Percentiles rank a stretch among this genome's conserved stretches.
Evolutionary conservation across 2,888 invertebrate genomes (phyloP).

Genomic region (Drosophila pseudotakahashii): DNA sequence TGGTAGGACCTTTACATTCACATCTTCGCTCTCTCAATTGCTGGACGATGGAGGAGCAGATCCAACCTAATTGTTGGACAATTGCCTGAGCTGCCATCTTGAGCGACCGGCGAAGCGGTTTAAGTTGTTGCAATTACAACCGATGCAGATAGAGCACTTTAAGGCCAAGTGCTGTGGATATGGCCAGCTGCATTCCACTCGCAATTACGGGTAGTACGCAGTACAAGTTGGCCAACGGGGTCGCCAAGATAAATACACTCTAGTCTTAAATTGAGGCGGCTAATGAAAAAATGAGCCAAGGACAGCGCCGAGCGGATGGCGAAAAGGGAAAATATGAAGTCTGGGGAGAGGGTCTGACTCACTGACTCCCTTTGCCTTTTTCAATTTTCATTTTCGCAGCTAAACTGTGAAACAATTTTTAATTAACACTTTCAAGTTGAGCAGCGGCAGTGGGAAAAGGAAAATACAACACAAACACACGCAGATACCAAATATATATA

Average conservation of each 20-base stretch:
- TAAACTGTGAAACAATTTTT: slow-evolving; percentile 83
- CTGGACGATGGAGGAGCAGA: slow-evolving; percentile 5
- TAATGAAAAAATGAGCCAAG: slow-evolving; percentile 66
- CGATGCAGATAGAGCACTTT: slow-evolving; percentile 65
- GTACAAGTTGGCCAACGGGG: slow-evolving; percentile 26
- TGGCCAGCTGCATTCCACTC: slow-evolving; percentile 40
- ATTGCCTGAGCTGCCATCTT: slow-evolving; percentile 66
- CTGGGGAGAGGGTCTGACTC: slow-evolving; percentile 26
- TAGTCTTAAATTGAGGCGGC: slow-evolving; percentile 66
- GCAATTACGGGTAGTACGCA: slow-evolving; percentile 63
- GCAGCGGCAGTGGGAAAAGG: slow-evolving; percentile 40
- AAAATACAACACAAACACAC: slow-evolving; percentile 48
- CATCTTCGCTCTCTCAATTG: not conserved
- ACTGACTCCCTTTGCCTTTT: slow-evolving; percentile 63
- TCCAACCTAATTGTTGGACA: slow-evolving; percentile 70
- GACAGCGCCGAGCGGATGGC: slow-evolving; percentile 5
- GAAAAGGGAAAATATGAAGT: slow-evolving; percentile 32
- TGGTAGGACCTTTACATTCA: not conserved
- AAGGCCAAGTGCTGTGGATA: slow-evolving; percentile 48
- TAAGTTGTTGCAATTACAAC: slow-evolving; percentile 74
- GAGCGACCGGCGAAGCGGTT: slow-evolving; percentile 72
- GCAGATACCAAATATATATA: slow-evolving; percentile 57
- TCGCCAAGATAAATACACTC: slow-evolving; percentile 79
- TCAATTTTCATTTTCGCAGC: slow-evolving; percentile 82
- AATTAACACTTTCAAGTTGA: slow-evolving; percentile 82